A percentile compares a stretch with the other conserved stretches of the same genome.
Conservation (phyloP, 2,797 vertebrate genomes). For the Melanotaenia pygmaea region DNA sequence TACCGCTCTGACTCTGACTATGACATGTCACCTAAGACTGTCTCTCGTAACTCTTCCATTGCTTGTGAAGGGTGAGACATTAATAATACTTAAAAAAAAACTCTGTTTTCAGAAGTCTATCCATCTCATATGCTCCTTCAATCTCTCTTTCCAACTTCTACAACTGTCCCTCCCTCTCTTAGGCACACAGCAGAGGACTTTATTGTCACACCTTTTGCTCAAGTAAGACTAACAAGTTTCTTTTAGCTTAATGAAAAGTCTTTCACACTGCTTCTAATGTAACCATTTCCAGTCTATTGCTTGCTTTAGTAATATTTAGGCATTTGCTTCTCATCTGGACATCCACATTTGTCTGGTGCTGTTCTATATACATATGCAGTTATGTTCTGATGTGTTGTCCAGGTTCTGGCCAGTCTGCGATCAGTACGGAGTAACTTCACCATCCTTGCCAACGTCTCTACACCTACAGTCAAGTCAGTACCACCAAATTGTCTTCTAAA, state of each 20-base stretch:
- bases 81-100: neutral
- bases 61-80: conserved; percentile 79
- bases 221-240: conserved; percentile 59
- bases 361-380: neutral
- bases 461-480: conserved; percentile 88
- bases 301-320: neutral
- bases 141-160: conserved; percentile 4
- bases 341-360: neutral
- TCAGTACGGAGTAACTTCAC: conserved; percentile 92
- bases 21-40: conserved; percentile 89
- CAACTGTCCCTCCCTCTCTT: conserved; percentile 7
- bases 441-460: conserved; percentile 87
- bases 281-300: neutral
- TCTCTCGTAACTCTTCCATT: conserved; percentile 84
- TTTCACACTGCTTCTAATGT: neutral
- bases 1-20: conserved; percentile 92
- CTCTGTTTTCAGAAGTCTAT: neutral
- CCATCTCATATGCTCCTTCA: neutral
- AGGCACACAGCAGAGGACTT: conserved; percentile 85
- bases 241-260: neutral
- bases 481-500: neutral
- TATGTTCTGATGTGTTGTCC: conserved; percentile 20
- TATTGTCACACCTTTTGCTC: conserved; percentile 82
- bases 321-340: neutral
- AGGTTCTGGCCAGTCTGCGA: conserved; percentile 91